A percentile compares a stretch with the other conserved stretches of the same genome.
These are phyloP conservation scores for Astyanax mexicanus DNA, from an alignment of 2,797 vertebrate species.

Conservation along the genomic window DNA sequence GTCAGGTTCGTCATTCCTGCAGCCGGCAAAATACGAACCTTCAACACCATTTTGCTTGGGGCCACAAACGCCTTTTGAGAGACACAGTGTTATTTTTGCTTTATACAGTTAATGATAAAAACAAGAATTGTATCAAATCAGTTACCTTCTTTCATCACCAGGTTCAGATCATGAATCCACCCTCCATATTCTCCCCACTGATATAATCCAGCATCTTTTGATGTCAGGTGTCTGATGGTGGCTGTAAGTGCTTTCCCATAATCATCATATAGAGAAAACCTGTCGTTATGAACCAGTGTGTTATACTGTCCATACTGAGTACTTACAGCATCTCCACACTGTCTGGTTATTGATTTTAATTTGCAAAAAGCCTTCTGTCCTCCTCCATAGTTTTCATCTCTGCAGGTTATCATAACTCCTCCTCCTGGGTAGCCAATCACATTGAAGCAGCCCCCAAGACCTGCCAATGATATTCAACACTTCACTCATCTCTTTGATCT, in stretches of 20 bases:
- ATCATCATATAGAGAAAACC: background rate
- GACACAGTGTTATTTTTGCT: no score
- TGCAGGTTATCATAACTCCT: background rate
- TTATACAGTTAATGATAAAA: no score
- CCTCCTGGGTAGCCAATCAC: background rate
- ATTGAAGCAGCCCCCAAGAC: background rate
- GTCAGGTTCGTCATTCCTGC: no score
- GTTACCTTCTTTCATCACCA: background rate
- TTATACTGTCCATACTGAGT: background rate
- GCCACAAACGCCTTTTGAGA: no score
- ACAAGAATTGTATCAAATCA: background rate
- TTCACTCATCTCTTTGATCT: background rate
- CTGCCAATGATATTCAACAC: background rate
- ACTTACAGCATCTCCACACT: background rate
- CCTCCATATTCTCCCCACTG: background rate
- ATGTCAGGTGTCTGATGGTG: background rate
- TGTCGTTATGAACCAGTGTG: background rate
- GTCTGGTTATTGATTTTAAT: no score
- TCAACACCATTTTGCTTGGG: no score
- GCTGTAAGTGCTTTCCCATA: background rate
- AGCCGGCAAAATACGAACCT: no score
- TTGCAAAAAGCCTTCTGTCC: background rate
- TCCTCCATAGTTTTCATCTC: background rate
- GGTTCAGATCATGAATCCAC: background rate
- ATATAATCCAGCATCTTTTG: background rate